Base-by-base conservation (phyloP, 2,888 invertebrate species). In the Drosophila borborema region DNA sequence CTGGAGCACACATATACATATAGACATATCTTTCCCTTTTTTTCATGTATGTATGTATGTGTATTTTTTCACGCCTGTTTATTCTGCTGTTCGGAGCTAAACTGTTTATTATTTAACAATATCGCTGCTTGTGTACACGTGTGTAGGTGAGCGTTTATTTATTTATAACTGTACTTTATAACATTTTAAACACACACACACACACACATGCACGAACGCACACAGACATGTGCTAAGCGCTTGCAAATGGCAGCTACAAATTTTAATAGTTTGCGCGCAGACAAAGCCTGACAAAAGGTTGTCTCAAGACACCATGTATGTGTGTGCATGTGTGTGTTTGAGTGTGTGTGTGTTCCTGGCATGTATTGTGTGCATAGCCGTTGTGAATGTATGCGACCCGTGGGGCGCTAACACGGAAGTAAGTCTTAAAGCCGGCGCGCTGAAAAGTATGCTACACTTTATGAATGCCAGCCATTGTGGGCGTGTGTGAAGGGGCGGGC, bases 21-120 rank as follows among this genome's bases (percentile, higher is more conserved):
- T 16, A 45, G 0, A 20, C 8, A 41, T 9, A 40, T n/a, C n/a
- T 16, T 2, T 6, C 5, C 28, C 28, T 28, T 28, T 28, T 28
- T 6, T 28, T 28, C 6, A 28, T 28, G 28, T 28, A 28, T 28
- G 6, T 28, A 28, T 28, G 4, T 12, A 36, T 63, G 38, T 64
- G 31, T 40, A 65, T 72, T 71, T 75, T 72, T 86, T 84, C 75
- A 86, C 87, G 82, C 87, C 85, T 79, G 68, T 67, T 82, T 71
- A 65, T 72, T 72, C 59, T 72, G 73, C 70, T 77, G 79, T 81
- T 83, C 81, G 61, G 65, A 69, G 81, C 74, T 87, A 81, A 85
- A 87, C 77, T 81, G 85, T 85, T 87, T 87, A 85, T 87, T 85
- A 85, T 81, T 85, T 82, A 86, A 80, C 80, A 86, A 83, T 86